Evolutionary conservation across 92 coral and sea anemone genomes (phyloP), one percentile per base, ranked within the genome.

Genomic region (Scolanthus callimorphus): DNA sequence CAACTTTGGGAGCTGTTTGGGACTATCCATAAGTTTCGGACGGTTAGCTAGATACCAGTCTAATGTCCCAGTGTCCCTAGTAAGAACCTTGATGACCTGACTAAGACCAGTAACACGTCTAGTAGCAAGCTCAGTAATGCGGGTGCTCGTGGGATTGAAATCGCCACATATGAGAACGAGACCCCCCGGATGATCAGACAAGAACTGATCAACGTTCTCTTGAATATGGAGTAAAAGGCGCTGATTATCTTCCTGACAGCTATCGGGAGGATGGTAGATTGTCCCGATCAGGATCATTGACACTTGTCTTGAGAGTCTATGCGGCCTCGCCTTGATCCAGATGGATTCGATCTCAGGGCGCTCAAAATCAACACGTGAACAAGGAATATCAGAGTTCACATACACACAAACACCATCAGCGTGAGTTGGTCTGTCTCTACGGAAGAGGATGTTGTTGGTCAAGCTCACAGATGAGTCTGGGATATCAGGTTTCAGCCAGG

Each of bases 151-250:
- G 48, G 55, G n/a, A n/a, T n/a, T n/a, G n/a, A n/a, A n/a, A n/a
- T n/a, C n/a, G n/a, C n/a, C n/a, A n/a, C n/a, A n/a, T 3, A 74
- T 48, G 4, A 74, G 12, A n/a, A 65, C 28, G 28, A 74, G 56
- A 11, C 80, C 65, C 12, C 55, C 77, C 24, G 77, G 69, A 61
- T 70, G 67, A 20, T 57, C 45, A n/a, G 38, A 54, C 11, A 68
- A 30, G 75, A 34, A 68, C 21, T 11, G 24, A 13, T 68, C 65
- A 15, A 55, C 51, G 53, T 68, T 56, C 13, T 30, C 54, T 45
- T 68, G 67, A 41, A 57, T 69, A 25, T 57, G 76, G 20, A 13
- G 24, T 29, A 69, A n/a, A 39, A 68, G 65, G 65, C 39, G 75
- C 37, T 31, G 43, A 34, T 56, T 68, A 15, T 22, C 44, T 27